Evolutionary conservation across 2,113 vertebrate species (phyloP).

Genomic region (Carassius auratus): DNA sequence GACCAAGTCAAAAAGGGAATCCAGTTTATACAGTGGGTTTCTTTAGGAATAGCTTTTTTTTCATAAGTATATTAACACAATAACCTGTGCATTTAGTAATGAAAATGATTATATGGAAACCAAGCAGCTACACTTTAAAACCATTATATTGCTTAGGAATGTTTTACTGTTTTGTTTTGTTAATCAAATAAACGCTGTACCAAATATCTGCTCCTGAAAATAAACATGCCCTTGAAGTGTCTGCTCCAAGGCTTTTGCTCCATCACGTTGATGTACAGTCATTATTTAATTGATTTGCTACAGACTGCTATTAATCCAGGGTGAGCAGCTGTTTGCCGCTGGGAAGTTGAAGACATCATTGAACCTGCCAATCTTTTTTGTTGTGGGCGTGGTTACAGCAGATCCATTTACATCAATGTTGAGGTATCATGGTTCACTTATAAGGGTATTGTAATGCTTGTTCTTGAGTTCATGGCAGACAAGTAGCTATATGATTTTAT

Average conservation of each 20-base stretch:
- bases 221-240: conserved; percentile 48
- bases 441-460: background rate
- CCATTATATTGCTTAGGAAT: background rate
- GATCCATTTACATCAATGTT: background rate
- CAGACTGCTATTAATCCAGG: background rate
- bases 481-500: background rate
- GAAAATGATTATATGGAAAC: background rate
- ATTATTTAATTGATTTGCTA: conserved; percentile 16
- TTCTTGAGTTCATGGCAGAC: background rate
- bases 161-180: conserved; percentile 23
- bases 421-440: background rate
- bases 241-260: conserved; percentile 16
- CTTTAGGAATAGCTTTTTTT: background rate
- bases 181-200: conserved; percentile 33
- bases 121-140: background rate
- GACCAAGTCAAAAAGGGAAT: conserved; percentile 57
- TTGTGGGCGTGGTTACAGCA: background rate
- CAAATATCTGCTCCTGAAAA: conserved; percentile 50
- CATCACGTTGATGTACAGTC: conserved; percentile 20
- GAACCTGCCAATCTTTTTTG: conserved; percentile 21
- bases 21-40: conserved; percentile 39
- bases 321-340: conserved; percentile 11
- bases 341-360: background rate
- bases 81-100: background rate
- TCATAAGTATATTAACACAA: conserved; percentile 34